phyloP scores from a whole-genome alignment of 2,888 invertebrate species.

The Abscondita cerata region DNA sequence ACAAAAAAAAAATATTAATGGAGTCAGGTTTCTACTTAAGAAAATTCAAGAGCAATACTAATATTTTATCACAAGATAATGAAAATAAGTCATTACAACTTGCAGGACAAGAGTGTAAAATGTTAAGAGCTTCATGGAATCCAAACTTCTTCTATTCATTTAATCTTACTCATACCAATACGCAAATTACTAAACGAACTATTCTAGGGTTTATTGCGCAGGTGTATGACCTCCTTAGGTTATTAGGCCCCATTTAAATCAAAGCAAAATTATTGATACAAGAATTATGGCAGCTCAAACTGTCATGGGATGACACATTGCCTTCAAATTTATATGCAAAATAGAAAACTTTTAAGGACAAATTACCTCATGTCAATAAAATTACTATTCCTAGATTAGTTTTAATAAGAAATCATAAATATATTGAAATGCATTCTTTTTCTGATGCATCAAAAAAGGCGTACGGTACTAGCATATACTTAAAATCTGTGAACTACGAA shows the following conservation, averaged over 20 bases:
- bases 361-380: background rate
- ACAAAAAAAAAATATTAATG: too few species aligned
- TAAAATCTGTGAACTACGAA: slow-evolving; percentile 61
- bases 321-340: background rate
- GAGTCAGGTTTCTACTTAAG: too few species aligned
- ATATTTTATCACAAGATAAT: too few species aligned
- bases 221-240: background rate
- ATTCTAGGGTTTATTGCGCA: background rate
- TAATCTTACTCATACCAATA: background rate
- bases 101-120: too few species aligned
- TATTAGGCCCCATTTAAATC: background rate
- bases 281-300: too few species aligned
- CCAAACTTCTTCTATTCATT: too few species aligned
- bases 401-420: too few species aligned
- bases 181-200: background rate
- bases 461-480: slow-evolving; percentile 5
- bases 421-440: slow-evolving; percentile 58
- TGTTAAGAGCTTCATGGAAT: too few species aligned
- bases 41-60: too few species aligned
- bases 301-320: too few species aligned
- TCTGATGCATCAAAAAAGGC: slow-evolving; percentile 47
- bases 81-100: too few species aligned
- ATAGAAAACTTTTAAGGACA: background rate
- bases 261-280: background rate
- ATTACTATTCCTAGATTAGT: too few species aligned